Conservation (phyloP, 1,140 invertebrate genomes). For the Diuraphis noxia region DNA sequence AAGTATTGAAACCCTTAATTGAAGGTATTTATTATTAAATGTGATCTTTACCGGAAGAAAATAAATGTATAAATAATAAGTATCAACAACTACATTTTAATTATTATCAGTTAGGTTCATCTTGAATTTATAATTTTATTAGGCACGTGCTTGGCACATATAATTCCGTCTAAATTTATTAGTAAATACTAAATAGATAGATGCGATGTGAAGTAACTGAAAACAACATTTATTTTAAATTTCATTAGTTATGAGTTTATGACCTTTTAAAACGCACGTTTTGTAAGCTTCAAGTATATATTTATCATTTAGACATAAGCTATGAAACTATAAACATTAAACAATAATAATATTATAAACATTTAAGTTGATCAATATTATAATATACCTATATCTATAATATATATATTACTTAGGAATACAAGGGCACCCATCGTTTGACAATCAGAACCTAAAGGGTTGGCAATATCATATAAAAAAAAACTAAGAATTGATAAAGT, state of each 20-base stretch:
- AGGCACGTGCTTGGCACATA: neutral
- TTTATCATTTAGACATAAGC: neutral
- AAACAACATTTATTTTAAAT: neutral
- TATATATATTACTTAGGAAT: neutral
- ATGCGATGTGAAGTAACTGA: neutral
- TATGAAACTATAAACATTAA: neutral
- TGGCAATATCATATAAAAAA: no score
- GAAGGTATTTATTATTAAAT: no score
- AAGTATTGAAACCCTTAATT: neutral
- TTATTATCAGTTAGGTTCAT: no score
- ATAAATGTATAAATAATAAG: no score
- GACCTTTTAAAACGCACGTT: conserved; percentile 23
- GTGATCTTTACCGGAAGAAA: no score
- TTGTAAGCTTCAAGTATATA: neutral
- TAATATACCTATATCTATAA: neutral
- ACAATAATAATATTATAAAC: neutral
- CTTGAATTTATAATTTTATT: neutral
- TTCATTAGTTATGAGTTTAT: neutral
- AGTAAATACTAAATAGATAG: neutral
- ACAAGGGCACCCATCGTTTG: no score
- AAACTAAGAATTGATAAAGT: no score
- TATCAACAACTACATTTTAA: no score
- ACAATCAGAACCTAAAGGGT: no score
- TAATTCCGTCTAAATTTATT: neutral
- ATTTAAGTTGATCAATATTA: neutral